These are phyloP conservation scores for Leptarthrus brevirostris DNA, from an alignment of 2,888 invertebrate genomes.

Conservation along the genomic window DNA sequence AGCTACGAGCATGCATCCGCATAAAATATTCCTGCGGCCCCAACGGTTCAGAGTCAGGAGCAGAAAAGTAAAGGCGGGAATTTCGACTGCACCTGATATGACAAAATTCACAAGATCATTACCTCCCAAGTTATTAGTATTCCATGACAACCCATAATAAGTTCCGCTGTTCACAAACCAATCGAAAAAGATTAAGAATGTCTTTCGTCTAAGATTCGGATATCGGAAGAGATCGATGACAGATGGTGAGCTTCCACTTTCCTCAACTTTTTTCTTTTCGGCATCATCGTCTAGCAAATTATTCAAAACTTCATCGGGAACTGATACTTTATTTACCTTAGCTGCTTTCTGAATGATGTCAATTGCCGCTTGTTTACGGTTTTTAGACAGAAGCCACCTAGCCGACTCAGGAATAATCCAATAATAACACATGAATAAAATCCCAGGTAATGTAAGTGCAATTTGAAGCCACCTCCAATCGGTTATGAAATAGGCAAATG, in stretches of 20 bases:
- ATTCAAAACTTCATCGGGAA: conserved; percentile 70
- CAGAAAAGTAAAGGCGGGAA: conserved; percentile 77
- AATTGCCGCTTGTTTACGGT: conserved; percentile 73
- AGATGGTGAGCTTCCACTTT: conserved; percentile 65
- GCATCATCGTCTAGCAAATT: conserved; percentile 67
- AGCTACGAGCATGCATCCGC: conserved; percentile 75
- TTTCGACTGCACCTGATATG: conserved; percentile 80
- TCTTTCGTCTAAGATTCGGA: conserved; percentile 74
- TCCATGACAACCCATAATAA: conserved; percentile 83
- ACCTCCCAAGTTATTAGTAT: conserved; percentile 77
- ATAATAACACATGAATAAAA: conserved; percentile 76
- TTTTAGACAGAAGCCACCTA: conserved; percentile 77
- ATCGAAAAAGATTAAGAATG: conserved; percentile 77
- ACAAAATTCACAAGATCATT: conserved; percentile 80
- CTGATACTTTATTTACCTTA: conserved; percentile 72
- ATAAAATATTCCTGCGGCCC: conserved; percentile 77
- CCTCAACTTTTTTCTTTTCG: conserved; percentile 8
- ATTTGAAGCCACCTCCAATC: conserved; percentile 79
- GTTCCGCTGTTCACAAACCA: conserved; percentile 84
- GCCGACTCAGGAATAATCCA: conserved; percentile 83
- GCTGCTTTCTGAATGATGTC: conserved; percentile 73
- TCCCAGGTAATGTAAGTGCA: conserved; percentile 76
- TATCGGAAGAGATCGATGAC: conserved; percentile 73
- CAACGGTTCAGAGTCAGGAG: conserved; percentile 76
- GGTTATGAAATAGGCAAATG: conserved; percentile 74